Percentiles rank a stretch among this genome's conserved stretches.
phyloP scores from a whole-genome alignment of 1,140 invertebrate species.

The Drosophila sulfurigaster region DNA sequence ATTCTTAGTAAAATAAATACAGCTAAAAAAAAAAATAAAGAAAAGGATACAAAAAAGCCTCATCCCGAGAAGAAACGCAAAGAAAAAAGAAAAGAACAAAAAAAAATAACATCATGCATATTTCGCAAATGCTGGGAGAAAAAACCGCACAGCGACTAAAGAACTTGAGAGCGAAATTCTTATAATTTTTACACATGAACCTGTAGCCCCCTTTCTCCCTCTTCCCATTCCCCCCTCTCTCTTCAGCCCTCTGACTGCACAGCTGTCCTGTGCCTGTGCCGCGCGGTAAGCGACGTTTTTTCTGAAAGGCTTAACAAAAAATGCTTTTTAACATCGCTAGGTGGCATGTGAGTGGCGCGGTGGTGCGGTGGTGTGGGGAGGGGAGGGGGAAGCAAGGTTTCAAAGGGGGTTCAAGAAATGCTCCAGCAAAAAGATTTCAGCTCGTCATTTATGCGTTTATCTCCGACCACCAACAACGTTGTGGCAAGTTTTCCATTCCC shows the following conservation, averaged over 20 bases:
- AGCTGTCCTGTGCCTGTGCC: constrained; percentile 20
- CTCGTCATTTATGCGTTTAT: constrained; percentile 83
- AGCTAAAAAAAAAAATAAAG: constrained; percentile 20
- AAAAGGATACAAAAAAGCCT: constrained; percentile 17
- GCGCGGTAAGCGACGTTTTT: constrained; percentile 53
- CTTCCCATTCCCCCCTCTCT: neutral
- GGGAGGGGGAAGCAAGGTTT: constrained; percentile 22
- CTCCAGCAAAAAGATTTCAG: constrained; percentile 74
- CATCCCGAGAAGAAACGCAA: constrained; percentile 3
- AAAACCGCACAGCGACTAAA: constrained; percentile 51
- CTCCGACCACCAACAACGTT: constrained; percentile 70
- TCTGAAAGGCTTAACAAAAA: constrained; percentile 78
- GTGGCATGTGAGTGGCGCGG: neutral
- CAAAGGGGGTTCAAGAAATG: constrained; percentile 31
- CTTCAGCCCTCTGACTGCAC: neutral
- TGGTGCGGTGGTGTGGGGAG: neutral
- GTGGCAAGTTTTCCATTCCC: constrained; percentile 60
- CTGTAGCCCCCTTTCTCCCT: constrained; percentile 7
- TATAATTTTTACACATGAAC: constrained; percentile 74
- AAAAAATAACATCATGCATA: constrained; percentile 46
- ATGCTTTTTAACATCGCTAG: constrained; percentile 71
- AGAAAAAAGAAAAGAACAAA: constrained; percentile 28
- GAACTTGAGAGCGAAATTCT: constrained; percentile 81
- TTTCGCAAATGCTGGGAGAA: constrained; percentile 46
- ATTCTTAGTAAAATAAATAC: constrained; percentile 81